A percentile compares a stretch with the other conserved stretches of the same genome.
phyloP scores from a whole-genome alignment of 2,888 invertebrate species.

The Amblyjoppa proteus region DNA sequence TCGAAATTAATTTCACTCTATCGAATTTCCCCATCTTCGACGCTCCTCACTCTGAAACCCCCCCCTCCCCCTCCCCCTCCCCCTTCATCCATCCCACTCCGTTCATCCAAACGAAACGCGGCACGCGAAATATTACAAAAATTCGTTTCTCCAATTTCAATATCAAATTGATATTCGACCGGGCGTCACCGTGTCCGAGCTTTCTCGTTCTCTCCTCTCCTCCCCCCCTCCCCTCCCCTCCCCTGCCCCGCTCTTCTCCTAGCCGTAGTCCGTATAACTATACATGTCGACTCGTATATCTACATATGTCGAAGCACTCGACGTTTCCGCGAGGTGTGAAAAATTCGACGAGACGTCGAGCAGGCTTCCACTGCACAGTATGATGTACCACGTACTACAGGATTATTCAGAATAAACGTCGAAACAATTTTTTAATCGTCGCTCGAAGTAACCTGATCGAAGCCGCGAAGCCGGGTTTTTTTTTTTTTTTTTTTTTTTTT shows the following conservation, averaged over 20 bases:
- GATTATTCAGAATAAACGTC: too few relatives aligned
- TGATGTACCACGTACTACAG: background rate
- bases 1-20: constrained; percentile 42
- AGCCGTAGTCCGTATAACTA: background rate
- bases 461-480: too few relatives aligned
- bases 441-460: too few relatives aligned
- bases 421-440: too few relatives aligned
- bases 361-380: constrained; percentile 14
- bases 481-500: too few relatives aligned
- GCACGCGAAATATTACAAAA: constrained; percentile 60
- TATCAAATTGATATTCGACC: constrained; percentile 53
- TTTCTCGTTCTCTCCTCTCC: constrained; percentile 1
- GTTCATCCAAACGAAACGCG: constrained; percentile 16
- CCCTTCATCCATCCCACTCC: background rate
- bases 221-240: background rate
- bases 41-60: background rate
- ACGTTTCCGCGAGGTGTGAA: constrained; percentile 29
- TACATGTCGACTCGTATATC: background rate
- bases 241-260: background rate
- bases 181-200: constrained; percentile 41
- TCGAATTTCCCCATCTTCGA: constrained; percentile 46
- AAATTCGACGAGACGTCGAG: constrained; percentile 33
- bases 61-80: background rate
- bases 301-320: background rate
- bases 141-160: constrained; percentile 56